phyloP scores from a whole-genome alignment of 2,113 vertebrate species.

The Seriola rivoliana region DNA sequence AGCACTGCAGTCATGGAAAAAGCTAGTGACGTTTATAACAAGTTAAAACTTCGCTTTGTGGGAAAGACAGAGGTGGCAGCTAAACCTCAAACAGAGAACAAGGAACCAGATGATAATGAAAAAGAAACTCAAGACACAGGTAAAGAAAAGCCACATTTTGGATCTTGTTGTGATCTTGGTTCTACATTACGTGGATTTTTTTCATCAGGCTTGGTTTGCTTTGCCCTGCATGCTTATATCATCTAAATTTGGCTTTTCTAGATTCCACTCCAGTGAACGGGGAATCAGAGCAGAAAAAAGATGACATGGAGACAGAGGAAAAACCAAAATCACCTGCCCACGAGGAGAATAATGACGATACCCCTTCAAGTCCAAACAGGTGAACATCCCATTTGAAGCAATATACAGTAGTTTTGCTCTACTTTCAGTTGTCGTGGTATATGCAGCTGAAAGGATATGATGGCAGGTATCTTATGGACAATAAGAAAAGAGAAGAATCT shows the following conservation, averaged over 20 bases:
- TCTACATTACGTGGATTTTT: not conserved
- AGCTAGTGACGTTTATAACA: conserved; percentile 93
- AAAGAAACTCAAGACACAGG: conserved; percentile 81
- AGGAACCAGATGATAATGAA: conserved; percentile 80
- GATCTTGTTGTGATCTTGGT: not conserved
- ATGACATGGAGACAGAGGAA: conserved; percentile 65
- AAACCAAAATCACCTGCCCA: conserved; percentile 73
- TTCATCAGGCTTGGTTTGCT: not conserved
- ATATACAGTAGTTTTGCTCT: not conserved
- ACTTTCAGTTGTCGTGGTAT: not conserved
- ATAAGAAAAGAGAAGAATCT: not conserved
- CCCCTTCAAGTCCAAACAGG: conserved; percentile 78
- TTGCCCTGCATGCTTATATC: not conserved
- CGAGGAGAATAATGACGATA: conserved; percentile 71
- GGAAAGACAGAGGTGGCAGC: conserved; percentile 87
- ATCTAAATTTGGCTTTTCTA: conserved; percentile 40
- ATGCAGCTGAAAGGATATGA: not conserved
- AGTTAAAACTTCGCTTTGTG: conserved; percentile 94
- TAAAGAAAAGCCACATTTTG: conserved; percentile 24
- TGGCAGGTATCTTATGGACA: not conserved
- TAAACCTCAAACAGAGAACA: conserved; percentile 84
- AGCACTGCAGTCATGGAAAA: conserved; percentile 97
- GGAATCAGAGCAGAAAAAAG: conserved; percentile 88
- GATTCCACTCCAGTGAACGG: conserved; percentile 91
- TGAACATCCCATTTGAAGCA: conserved; percentile 41